Evolutionary conservation across 2,797 vertebrate genomes (phyloP).

Genomic region (Falco concolor): DNA sequence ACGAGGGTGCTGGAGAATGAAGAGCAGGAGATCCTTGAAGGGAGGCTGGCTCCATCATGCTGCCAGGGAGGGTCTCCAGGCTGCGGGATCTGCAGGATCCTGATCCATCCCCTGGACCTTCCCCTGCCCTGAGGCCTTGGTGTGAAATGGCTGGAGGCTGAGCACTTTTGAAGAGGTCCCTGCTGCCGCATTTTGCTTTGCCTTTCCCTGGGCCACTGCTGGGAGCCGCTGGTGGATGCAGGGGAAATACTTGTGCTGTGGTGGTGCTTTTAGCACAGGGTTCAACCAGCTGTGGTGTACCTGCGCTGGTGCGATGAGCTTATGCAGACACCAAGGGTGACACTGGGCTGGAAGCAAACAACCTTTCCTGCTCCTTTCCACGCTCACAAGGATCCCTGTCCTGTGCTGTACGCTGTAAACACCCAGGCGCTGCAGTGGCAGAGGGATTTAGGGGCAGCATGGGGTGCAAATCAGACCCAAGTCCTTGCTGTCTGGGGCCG

Average conservation of each 20-base stretch:
- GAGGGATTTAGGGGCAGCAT: background rate
- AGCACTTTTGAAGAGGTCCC: background rate
- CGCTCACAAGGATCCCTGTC: background rate
- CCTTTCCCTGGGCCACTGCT: background rate
- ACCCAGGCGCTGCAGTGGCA: accelerated
- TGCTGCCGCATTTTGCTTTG: background rate
- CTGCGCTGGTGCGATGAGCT: background rate
- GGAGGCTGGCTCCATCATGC: accelerated
- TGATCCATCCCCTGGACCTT: background rate
- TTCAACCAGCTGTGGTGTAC: background rate
- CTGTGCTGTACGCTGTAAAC: background rate
- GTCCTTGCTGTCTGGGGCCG: background rate
- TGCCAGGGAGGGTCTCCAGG: background rate
- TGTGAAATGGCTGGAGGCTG: background rate
- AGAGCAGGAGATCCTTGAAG: background rate
- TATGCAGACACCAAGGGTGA: background rate
- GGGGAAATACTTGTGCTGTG: background rate
- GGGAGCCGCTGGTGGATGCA: background rate
- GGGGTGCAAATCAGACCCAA: background rate
- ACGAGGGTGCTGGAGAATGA: background rate
- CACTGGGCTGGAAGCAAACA: background rate
- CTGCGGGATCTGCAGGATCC: background rate
- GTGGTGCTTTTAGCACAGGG: background rate
- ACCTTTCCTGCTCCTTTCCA: background rate
- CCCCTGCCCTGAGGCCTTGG: accelerated